Conservation (phyloP, 2,113 vertebrate species). For the Arvicanthis niloticus region DNA sequence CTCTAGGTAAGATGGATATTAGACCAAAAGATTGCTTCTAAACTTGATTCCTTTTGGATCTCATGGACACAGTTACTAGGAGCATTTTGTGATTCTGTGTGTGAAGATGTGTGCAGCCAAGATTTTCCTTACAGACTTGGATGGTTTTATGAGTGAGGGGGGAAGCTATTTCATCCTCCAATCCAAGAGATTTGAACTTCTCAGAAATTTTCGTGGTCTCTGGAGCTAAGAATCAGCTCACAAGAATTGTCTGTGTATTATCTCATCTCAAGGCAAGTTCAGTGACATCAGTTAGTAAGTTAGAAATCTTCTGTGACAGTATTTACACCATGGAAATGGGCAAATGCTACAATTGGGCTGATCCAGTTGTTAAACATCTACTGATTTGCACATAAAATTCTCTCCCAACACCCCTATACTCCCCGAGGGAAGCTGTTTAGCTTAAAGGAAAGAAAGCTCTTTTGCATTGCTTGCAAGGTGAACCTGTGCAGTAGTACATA, state of each 20-base stretch:
- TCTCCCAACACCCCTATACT: background rate
- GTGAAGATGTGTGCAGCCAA: background rate
- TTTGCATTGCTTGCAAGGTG: background rate
- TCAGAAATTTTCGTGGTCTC: background rate
- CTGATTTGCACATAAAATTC: background rate
- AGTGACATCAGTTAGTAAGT: background rate
- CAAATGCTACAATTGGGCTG: background rate
- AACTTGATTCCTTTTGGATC: constrained; percentile 28
- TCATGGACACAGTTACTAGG: background rate
- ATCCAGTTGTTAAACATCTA: background rate
- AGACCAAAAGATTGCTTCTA: constrained; percentile 8
- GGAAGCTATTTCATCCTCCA: background rate
- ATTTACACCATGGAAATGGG: constrained; percentile 1
- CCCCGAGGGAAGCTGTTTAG: background rate
- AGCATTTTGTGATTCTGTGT: background rate
- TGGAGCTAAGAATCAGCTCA: background rate
- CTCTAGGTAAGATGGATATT: background rate
- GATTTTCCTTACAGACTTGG: constrained; percentile 26
- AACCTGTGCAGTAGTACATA: background rate
- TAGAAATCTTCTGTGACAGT: constrained; percentile 1
- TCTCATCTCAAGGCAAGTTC: background rate
- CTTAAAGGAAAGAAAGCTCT: background rate
- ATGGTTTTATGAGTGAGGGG: background rate
- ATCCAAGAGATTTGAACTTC: background rate
- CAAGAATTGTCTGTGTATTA: background rate